Evolutionary conservation across 2,888 invertebrate species (phyloP).

Genomic region (Nomada ferruginata): DNA sequence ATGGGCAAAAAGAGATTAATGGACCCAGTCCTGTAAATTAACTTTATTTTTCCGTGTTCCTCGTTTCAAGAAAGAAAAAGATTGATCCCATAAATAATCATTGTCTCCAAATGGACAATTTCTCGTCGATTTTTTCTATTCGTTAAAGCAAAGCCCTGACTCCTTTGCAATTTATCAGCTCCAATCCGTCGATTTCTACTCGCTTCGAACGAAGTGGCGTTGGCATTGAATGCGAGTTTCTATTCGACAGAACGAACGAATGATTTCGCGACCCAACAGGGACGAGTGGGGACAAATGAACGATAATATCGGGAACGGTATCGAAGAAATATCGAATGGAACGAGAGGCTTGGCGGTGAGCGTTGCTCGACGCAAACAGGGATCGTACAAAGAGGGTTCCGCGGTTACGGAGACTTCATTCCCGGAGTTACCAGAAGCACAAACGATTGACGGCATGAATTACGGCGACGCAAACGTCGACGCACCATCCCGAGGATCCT

Average conservation of each 20-base stretch:
- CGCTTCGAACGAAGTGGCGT: too few relatives aligned
- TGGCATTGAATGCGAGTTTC: not conserved
- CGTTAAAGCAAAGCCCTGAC: too few relatives aligned
- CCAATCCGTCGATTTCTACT: too few relatives aligned
- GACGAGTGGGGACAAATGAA: not conserved
- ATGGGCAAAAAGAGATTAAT: not conserved
- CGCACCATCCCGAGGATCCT: constrained; percentile 65
- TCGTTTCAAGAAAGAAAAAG: not conserved
- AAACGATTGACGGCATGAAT: constrained; percentile 66
- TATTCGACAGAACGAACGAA: too few relatives aligned
- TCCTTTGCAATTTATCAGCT: too few relatives aligned
- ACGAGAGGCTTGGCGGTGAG: not conserved
- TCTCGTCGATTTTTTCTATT: too few relatives aligned
- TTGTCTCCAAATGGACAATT: too few relatives aligned
- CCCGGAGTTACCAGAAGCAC: constrained; percentile 41
- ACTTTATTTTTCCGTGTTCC: too few relatives aligned
- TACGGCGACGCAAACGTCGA: constrained; percentile 51
- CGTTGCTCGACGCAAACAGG: not conserved
- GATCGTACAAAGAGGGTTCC: constrained; percentile 8
- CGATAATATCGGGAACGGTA: not conserved
- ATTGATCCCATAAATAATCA: too few relatives aligned
- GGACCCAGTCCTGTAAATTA: not conserved
- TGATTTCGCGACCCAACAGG: not conserved
- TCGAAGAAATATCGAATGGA: not conserved
- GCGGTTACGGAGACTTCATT: constrained; percentile 20